phyloP scores from a whole-genome alignment of 2,113 vertebrate genomes.

The Tenrec ecaudatus region DNA sequence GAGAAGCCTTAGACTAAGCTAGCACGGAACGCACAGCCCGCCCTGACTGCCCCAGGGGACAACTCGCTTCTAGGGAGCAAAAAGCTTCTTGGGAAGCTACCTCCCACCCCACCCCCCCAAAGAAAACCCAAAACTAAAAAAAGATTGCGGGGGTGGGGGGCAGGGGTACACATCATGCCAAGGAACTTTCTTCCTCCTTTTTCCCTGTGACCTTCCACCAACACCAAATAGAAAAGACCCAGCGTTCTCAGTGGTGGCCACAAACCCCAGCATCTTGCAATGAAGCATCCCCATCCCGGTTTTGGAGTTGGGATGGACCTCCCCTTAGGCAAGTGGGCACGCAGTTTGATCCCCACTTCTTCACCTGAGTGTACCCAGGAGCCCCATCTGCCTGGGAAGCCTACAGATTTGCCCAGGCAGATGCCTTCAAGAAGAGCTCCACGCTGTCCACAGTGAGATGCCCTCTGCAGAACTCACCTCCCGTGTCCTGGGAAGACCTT shows the following conservation, averaged over 20 bases:
- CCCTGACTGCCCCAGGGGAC: fast-evolving
- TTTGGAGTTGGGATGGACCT: background rate
- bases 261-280: background rate
- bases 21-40: too few species aligned
- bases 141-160: background rate
- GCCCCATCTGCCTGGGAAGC: background rate
- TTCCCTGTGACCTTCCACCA: background rate
- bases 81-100: background rate
- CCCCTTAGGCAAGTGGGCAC: background rate
- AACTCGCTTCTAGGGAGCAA: background rate
- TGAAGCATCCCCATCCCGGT: fast-evolving
- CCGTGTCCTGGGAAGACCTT: fast-evolving
- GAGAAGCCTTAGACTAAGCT: background rate
- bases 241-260: background rate
- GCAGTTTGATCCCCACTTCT: background rate
- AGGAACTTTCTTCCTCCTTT: background rate
- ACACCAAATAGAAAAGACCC: background rate
- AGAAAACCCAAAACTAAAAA: too few species aligned
- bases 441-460: fast-evolving
- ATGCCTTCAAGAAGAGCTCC: background rate
- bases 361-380: background rate
- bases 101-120: too few species aligned
- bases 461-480: fast-evolving
- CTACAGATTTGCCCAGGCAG: background rate
- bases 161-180: background rate